These are phyloP conservation scores for Xanthia togata DNA, from an alignment of 2,888 invertebrate genomes.

Conservation along the genomic window DNA sequence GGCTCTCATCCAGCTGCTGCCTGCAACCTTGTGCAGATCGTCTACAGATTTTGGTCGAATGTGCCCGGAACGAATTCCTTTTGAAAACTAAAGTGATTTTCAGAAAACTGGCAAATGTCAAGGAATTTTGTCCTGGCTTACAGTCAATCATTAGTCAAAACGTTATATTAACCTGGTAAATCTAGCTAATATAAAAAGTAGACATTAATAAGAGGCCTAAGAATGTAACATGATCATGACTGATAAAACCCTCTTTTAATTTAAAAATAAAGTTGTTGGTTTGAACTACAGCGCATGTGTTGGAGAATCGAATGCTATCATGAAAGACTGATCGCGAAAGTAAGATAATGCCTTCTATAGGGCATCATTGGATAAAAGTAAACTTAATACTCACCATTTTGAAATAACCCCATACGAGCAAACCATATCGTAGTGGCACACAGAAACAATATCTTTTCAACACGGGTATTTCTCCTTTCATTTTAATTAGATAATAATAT, in stretches of 20 bases:
- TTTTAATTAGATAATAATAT: constrained; percentile 22
- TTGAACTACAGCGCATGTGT: neutral
- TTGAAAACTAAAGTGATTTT: too few species aligned
- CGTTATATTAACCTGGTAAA: neutral
- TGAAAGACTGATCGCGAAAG: neutral
- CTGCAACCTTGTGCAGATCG: too few species aligned
- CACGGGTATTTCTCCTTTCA: constrained; percentile 62
- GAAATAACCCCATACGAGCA: constrained; percentile 64
- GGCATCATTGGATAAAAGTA: neutral
- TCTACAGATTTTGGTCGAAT: too few species aligned
- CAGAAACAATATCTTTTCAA: constrained; percentile 65
- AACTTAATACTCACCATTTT: constrained; percentile 56
- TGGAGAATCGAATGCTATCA: neutral
- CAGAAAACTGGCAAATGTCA: too few species aligned
- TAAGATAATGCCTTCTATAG: neutral
- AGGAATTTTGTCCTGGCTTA: neutral
- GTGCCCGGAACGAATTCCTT: too few species aligned
- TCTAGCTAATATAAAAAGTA: neutral
- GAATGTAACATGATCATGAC: too few species aligned
- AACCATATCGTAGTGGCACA: constrained; percentile 64
- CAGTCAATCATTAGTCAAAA: neutral
- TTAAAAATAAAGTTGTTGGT: neutral
- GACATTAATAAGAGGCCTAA: neutral
- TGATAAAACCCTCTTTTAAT: neutral
- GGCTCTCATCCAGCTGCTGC: too few species aligned